Percentiles rank a stretch among this genome's conserved stretches.
These are phyloP conservation scores for Lasioglossum morio DNA, from an alignment of 2,888 invertebrate genomes.

Conservation along the genomic window DNA sequence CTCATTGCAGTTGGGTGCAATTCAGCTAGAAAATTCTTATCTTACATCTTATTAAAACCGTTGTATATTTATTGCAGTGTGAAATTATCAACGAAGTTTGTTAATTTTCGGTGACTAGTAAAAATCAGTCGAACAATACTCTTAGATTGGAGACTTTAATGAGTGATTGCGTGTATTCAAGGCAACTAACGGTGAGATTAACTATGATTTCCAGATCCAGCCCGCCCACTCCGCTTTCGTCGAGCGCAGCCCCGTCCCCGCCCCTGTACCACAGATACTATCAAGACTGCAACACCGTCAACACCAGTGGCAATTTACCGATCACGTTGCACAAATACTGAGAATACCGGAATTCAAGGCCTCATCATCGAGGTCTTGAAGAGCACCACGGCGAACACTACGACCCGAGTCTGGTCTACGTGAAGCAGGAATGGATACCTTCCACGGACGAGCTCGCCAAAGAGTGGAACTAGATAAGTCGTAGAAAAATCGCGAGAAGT, in stretches of 20 bases:
- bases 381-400: slow-evolving; percentile 70
- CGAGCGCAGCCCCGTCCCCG: slow-evolving; percentile 82
- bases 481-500: slow-evolving; percentile 26
- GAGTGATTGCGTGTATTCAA: not conserved
- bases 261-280: slow-evolving; percentile 82
- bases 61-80: too few species aligned
- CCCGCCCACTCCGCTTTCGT: slow-evolving; percentile 81
- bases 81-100: too few species aligned
- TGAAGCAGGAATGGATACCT: slow-evolving; percentile 83
- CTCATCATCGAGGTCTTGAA: slow-evolving; percentile 79
- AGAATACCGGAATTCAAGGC: slow-evolving; percentile 84
- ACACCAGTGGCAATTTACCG: slow-evolving; percentile 83
- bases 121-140: not conserved
- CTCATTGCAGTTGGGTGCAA: too few species aligned
- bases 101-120: not conserved
- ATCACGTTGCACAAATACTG: slow-evolving; percentile 84
- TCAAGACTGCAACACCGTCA: slow-evolving; percentile 83
- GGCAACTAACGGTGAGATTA: not conserved
- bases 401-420: slow-evolving; percentile 80
- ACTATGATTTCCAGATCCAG: slow-evolving; percentile 78
- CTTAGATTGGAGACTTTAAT: not conserved
- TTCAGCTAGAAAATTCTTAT: too few species aligned
- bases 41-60: too few species aligned
- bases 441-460: slow-evolving; percentile 79
- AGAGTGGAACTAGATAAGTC: slow-evolving; percentile 78